Evolutionary conservation across 2,888 invertebrate genomes (phyloP), one percentile per base, ranked within the genome.

Genomic region (Leucozona laternaria): DNA sequence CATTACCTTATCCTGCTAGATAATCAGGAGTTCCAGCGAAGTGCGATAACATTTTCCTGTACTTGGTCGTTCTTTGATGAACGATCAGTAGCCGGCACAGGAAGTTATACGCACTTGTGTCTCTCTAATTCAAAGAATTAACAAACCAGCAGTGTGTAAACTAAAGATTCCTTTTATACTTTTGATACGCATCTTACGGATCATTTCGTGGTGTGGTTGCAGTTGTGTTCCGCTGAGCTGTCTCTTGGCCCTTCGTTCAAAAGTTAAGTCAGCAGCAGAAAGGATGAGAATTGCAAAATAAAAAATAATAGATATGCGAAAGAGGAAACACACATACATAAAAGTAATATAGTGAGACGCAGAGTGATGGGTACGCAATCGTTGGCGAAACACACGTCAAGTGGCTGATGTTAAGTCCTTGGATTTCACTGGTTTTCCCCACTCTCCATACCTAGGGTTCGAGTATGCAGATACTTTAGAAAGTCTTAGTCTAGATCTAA

Each of bases 41-140:
- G 13, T 57, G 57, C 15, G 37, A 57, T 20, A n/a, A 10, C 2
- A 31, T 50, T 17, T 37, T 31, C 15, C 13, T 34, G 15, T 15
- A 53, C n/a, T n/a, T 28, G 40, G 64, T 68, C 13, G n/a, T 53
- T 37, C 62, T 64, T 71, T 71, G 64, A 70, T 50, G 20, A 20
- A 62, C 20, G 31, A 64, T 17, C 25, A 34, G 43, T 64, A 28
- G 34, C 57, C 71, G 25, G 50, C 71, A 28, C 55, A 79, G 70
- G 68, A 79, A 79, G 60, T 75, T 75, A 13, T 28, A 76, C 84
- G 80, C 80, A 76, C 80, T 79, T 76, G 66, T 76, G 53, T 60
- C 22, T 40, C 55, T 60, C 37, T 48, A 60, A 60, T 80, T 71
- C 84, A 48, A 60, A 60, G 34, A 53, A 57, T 58, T 48, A 37